Base-by-base conservation (phyloP, 2,888 invertebrate species). In the Scrobipalpa atriplicella region DNA sequence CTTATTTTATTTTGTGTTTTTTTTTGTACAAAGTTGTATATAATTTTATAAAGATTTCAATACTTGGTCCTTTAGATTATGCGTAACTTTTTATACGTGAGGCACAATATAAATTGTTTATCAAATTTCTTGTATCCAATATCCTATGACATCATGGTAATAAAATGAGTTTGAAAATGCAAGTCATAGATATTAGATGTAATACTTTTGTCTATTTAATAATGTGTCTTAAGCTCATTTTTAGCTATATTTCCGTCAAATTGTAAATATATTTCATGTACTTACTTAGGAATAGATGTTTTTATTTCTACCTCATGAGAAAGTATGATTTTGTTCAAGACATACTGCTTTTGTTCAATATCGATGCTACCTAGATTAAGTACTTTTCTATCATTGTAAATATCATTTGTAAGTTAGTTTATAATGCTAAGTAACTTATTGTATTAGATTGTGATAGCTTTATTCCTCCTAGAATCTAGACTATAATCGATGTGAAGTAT, bases 251-350 rank as follows among this genome's bases (percentile, higher is more conserved):
- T 16, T 38, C 36, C 13, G 58, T 29, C 58, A 58, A 58, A 73
- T 68, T 73, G 69, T 73, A 72, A 73, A 65, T 80, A 77, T 60
- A 18, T 60, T 62, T 69, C 69, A 69, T 75, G 74, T 79, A 78
- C 73, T 82, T 84, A 84, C 73, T 72, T 71, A 74, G 71, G 72
- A 72, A 74, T 75, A 77, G 71, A 70, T 78, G 74, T 86, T 88
- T 87, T 80, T 82, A 87, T 88, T 90, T 89, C 92, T 91, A 92
- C 92, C 92, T 92, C 92, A 90, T 79, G 79, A 80, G 80, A 76
- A 62, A 83, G 19, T 58, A 58, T 58, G 77, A 79, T 78, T 81
- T 80, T 66, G 72, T 68, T 79, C 67, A 75, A 71, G 71, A 70
- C 71, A 73, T 77, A 74, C 16, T 58, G 66, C 76, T 74, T 75